Conservation (phyloP, 1,140 invertebrate genomes). For the Trichonephila inaurata region DNA sequence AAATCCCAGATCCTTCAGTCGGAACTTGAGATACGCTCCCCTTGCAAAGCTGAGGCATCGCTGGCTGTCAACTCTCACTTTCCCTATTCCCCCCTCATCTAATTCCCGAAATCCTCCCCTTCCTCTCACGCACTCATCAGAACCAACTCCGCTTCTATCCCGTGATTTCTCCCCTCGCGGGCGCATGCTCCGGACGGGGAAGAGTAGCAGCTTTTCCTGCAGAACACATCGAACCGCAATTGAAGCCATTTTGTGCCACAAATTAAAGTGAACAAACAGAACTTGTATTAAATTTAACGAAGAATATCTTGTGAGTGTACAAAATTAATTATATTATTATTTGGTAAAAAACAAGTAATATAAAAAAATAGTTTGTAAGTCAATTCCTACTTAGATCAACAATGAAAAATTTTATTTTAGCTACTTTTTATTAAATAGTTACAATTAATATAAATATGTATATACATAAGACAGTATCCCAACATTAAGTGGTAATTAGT, state of each 20-base stretch:
- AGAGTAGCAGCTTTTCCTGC: constrained; percentile 18
- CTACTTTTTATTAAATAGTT: too few species aligned
- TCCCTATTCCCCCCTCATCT: constrained; percentile 49
- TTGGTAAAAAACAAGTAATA: too few species aligned
- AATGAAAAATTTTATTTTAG: too few species aligned
- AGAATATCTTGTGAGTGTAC: too few species aligned
- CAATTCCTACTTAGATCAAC: too few species aligned
- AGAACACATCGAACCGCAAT: not conserved
- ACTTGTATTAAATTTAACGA: too few species aligned
- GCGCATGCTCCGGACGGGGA: constrained; percentile 19
- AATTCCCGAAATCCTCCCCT: constrained; percentile 66
- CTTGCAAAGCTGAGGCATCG: not conserved
- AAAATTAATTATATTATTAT: too few species aligned
- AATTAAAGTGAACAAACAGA: not conserved
- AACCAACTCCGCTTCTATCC: constrained; percentile 59
- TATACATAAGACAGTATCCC: too few species aligned
- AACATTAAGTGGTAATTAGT: too few species aligned
- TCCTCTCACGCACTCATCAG: constrained; percentile 37
- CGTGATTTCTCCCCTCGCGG: constrained; percentile 45
- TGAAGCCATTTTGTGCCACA: constrained; percentile 41
- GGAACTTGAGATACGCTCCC: not conserved
- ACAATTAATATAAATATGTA: too few species aligned
- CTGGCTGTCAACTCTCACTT: constrained; percentile 69
- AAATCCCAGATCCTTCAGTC: not conserved
- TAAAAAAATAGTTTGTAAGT: too few species aligned